Evolutionary conservation across 1,140 invertebrate genomes (phyloP).

Genomic region (Zaprionus ornatus): DNA sequence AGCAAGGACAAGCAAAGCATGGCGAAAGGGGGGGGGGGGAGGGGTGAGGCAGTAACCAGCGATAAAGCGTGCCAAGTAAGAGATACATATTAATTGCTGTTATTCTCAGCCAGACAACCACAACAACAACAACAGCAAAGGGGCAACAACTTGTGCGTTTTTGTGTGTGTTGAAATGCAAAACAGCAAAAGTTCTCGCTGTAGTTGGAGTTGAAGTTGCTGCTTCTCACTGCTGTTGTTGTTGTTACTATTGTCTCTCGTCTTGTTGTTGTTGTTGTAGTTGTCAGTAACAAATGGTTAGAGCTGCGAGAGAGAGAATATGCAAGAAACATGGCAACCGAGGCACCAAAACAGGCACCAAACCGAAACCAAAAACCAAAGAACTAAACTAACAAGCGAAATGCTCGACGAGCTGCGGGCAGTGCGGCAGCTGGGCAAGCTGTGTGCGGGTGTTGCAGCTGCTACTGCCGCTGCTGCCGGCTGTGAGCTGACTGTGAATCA

Average conservation of each 20-base stretch:
- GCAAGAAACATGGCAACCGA: slow-evolving; percentile 30
- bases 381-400: slow-evolving; percentile 54
- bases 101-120: slow-evolving; percentile 26
- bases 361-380: slow-evolving; percentile 34
- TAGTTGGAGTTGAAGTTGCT: slow-evolving; percentile 9
- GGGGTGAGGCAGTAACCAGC: slow-evolving; percentile 15
- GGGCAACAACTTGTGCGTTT: slow-evolving; percentile 40
- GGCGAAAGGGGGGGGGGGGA: not conserved
- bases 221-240: slow-evolving; percentile 25
- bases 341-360: slow-evolving; percentile 9
- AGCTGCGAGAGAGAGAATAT: slow-evolving; percentile 11
- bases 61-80: slow-evolving; percentile 76
- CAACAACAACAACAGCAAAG: slow-evolving; percentile 14
- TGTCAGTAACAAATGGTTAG: slow-evolving; percentile 42
- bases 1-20: not conserved
- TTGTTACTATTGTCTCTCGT: slow-evolving; percentile 21
- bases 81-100: slow-evolving; percentile 80
- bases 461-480: not conserved
- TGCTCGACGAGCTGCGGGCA: slow-evolving; percentile 13
- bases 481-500: slow-evolving; percentile 15
- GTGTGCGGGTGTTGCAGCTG: not conserved
- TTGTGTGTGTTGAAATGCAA: slow-evolving; percentile 73
- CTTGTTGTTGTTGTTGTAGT: slow-evolving; percentile 26
- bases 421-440: not conserved
- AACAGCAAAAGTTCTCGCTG: slow-evolving; percentile 60